phyloP scores from a whole-genome alignment of 2,113 vertebrate species.

The Silurus glanis region DNA sequence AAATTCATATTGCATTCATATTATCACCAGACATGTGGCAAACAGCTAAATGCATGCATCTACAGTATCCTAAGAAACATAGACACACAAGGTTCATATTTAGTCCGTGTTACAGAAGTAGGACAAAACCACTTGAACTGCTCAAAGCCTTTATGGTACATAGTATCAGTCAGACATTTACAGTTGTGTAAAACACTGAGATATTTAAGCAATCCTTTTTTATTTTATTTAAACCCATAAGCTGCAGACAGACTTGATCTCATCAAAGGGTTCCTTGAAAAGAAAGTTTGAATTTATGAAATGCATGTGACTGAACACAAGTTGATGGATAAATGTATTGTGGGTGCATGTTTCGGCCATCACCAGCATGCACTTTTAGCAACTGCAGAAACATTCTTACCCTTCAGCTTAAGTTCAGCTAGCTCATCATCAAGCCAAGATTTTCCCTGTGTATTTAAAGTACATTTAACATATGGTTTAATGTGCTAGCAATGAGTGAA shows the following conservation, averaged over 20 bases:
- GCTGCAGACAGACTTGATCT: slow-evolving; percentile 26
- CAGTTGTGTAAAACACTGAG: slow-evolving; percentile 8
- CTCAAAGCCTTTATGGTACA: background rate
- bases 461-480: background rate
- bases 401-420: background rate
- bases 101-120: background rate
- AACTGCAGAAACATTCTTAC: slow-evolving; percentile 8
- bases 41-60: background rate
- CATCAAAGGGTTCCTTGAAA: slow-evolving; percentile 17
- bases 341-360: slow-evolving; percentile 4
- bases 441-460: background rate
- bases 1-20: background rate
- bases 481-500: background rate
- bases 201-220: slow-evolving; percentile 10
- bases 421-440: background rate
- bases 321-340: slow-evolving; percentile 4
- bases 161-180: slow-evolving; percentile 1
- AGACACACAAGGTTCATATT: slow-evolving; percentile 26
- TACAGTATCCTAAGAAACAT: slow-evolving; percentile 12
- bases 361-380: background rate
- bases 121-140: slow-evolving; percentile 20
- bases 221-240: slow-evolving; percentile 11
- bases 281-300: background rate
- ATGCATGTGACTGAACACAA: background rate
- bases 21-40: background rate